Base-by-base conservation (phyloP, 2,113 vertebrate genomes). In the Eubucco bourcierii region DNA sequence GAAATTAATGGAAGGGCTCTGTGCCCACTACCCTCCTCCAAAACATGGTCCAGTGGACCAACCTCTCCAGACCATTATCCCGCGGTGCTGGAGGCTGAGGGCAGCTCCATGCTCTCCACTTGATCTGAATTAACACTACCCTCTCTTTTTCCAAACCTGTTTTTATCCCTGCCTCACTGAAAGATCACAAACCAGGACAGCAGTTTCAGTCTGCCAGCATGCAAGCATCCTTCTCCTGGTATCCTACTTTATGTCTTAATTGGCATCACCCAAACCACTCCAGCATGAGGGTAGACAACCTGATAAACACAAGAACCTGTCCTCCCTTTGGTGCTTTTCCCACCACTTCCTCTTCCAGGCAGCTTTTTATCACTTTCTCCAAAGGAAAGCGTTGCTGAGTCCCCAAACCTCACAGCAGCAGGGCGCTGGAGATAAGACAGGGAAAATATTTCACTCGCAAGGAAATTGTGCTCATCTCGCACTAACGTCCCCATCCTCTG, bases 361-460 rank as follows among this genome's bases (percentile, higher is more conserved):
- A 86, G 91, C 87, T 77, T 1, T 96, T 96, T 93, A 95, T 88
- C 90, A 47, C 84, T 77, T 91, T 70, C 91, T 92, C 31, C 4
- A 47, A 90, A 94, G 79, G 58, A 93, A 92, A 85, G 34, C 0
- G 1, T 76, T 50, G 91, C 73, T 0, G 46, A 94, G 76, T 92
- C 73, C 87, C 91, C 82, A 93, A 94, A 78, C 37, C 94, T 83
- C 93, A 31, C 61, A 91, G 96, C 96, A 96, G 94, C 93, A 94
- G 84, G 87, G 90, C 33, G 66, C 87, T 86, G 89, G 61, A 94
- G 96, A 96, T 95, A 96, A 96, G 91, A 80, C 93, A 95, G 77
- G 66, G 87, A 91, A 96, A 94, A 94, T 94, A 94, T 94, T 96
- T 96, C 95, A 96, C 90, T 95, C 2, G 18, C 90, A 95, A 94